A percentile compares a stretch with the other conserved stretches of the same genome.
These are phyloP conservation scores for Spodoptera litura DNA, from an alignment of 1,140 invertebrate genomes.

Conservation along the genomic window DNA sequence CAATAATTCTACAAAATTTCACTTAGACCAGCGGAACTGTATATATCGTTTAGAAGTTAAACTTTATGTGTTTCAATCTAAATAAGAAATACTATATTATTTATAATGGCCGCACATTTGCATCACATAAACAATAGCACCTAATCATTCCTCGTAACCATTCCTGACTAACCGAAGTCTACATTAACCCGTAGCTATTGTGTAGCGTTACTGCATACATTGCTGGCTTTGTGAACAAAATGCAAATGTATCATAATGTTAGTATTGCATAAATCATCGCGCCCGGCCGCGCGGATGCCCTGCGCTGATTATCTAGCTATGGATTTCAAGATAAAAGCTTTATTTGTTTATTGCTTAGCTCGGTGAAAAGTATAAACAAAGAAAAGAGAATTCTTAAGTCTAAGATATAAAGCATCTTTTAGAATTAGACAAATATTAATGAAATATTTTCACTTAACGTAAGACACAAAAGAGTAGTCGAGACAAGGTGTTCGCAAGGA, in stretches of 20 bases:
- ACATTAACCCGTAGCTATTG: constrained; percentile 52
- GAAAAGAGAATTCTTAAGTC: background rate
- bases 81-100: constrained; percentile 44
- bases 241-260: constrained; percentile 64
- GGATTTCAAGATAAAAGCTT: constrained; percentile 58
- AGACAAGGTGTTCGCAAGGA: background rate
- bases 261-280: constrained; percentile 60
- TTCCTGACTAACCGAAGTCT: constrained; percentile 49
- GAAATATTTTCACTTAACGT: too few species aligned
- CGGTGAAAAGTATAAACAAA: constrained; percentile 9
- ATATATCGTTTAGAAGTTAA: background rate
- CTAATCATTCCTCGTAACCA: constrained; percentile 48
- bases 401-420: too few species aligned
- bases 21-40: background rate
- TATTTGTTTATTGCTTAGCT: constrained; percentile 52
- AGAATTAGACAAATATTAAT: too few species aligned
- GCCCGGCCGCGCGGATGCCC: constrained; percentile 54
- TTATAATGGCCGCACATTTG: constrained; percentile 40
- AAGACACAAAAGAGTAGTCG: too few species aligned
- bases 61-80: constrained; percentile 36
- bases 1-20: background rate
- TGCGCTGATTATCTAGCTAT: constrained; percentile 58
- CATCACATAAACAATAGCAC: constrained; percentile 48
- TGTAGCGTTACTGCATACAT: constrained; percentile 51
- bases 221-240: constrained; percentile 57